phyloP scores from a whole-genome alignment of 2,888 invertebrate species.

The Agrilus cyanescens region DNA sequence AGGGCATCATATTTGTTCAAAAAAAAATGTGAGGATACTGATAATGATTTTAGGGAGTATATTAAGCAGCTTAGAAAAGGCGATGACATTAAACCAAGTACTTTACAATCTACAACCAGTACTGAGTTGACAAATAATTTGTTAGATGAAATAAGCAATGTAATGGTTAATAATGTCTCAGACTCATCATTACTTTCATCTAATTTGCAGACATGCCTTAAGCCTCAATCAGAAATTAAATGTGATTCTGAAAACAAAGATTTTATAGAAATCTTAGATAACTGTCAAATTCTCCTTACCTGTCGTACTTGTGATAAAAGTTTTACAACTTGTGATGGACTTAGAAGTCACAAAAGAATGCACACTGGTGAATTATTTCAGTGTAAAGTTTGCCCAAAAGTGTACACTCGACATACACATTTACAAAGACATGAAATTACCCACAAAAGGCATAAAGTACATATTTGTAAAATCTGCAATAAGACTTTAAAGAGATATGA shows the following conservation, averaged over 20 bases:
- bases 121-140: neutral
- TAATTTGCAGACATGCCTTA: neutral
- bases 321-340: conserved; percentile 32
- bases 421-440: conserved; percentile 32
- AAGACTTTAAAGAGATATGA: conserved; percentile 33
- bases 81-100: conserved; percentile 13
- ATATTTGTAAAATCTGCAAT: conserved; percentile 34
- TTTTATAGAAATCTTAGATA: conserved; percentile 31
- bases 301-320: conserved; percentile 31
- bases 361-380: conserved; percentile 31
- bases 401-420: conserved; percentile 30
- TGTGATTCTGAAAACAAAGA: conserved; percentile 17
- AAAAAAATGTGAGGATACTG: conserved; percentile 29
- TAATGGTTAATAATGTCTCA: neutral
- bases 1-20: conserved; percentile 30
- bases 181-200: neutral
- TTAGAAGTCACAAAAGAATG: conserved; percentile 28
- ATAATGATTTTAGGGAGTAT: conserved; percentile 27
- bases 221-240: conserved; percentile 11
- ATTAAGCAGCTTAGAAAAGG: conserved; percentile 17
- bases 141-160: neutral
- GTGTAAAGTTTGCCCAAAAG: conserved; percentile 33
- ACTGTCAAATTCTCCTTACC: conserved; percentile 30
- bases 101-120: neutral
- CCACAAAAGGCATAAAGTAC: conserved; percentile 30